Percentiles rank a stretch among this genome's conserved stretches.
phyloP scores from a whole-genome alignment of 2,797 vertebrate genomes.

The Perdix hodgsoniae region DNA sequence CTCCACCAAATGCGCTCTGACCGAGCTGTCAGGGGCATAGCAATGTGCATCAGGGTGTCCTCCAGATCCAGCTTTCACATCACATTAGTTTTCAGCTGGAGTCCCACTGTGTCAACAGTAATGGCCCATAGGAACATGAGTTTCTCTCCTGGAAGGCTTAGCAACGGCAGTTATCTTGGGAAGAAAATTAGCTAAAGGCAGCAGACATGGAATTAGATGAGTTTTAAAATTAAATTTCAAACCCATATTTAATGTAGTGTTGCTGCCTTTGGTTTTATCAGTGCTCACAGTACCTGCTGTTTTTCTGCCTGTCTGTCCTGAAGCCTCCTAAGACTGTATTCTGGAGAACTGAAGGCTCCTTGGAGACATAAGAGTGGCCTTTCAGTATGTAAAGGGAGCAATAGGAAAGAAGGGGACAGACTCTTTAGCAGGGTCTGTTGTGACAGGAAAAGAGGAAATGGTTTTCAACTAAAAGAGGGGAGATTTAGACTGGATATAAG shows the following conservation, averaged over 20 bases:
- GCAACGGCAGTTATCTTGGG: background rate
- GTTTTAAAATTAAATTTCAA: background rate
- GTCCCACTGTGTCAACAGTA: conserved; percentile 34
- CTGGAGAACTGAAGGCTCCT: too few species aligned
- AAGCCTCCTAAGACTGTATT: background rate
- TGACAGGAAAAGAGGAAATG: too few species aligned
- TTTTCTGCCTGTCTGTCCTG: background rate
- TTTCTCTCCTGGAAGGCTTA: conserved; percentile 23
- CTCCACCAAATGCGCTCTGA: background rate
- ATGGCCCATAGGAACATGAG: background rate
- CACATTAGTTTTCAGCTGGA: conserved; percentile 41
- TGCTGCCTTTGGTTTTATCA: background rate
- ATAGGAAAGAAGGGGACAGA: too few species aligned
- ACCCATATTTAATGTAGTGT: background rate
- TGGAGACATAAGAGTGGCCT: too few species aligned
- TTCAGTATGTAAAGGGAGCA: too few species aligned
- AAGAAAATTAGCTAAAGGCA: background rate
- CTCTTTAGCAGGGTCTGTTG: too few species aligned
- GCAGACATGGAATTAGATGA: background rate
- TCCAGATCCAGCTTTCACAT: conserved; percentile 35
- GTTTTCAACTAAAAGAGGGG: too few species aligned
- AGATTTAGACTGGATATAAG: too few species aligned
- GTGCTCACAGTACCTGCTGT: background rate
- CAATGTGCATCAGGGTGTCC: background rate
- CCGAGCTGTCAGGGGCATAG: background rate